Conservation (phyloP, 2,113 vertebrate species). For the Plectropomus leopardus region DNA sequence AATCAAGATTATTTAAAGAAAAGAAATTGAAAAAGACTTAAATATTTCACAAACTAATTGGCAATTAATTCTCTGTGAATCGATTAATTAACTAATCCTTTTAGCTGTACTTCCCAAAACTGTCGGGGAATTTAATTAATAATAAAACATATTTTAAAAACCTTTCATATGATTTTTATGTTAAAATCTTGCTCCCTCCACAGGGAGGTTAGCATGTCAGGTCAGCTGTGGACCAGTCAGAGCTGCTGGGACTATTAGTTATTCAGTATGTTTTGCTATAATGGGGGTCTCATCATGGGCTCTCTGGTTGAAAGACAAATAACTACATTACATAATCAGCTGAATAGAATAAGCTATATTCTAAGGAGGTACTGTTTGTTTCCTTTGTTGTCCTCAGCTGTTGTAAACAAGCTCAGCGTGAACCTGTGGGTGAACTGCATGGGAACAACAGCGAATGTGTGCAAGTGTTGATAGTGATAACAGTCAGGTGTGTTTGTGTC, state of each 20-base stretch:
- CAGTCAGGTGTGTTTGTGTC: conserved; percentile 48
- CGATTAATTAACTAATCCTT: no score
- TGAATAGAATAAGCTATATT: conserved; percentile 14
- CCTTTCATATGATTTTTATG: no score
- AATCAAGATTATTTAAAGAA: no score
- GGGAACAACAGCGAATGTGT: conserved; percentile 40
- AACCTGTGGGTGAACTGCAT: conserved; percentile 34
- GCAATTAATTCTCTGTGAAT: no score
- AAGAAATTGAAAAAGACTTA: no score
- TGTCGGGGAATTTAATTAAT: no score
- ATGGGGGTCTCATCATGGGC: background rate
- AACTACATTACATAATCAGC: background rate
- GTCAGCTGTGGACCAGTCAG: conserved; percentile 3
- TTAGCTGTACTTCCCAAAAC: no score
- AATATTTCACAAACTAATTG: no score
- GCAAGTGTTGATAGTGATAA: conserved; percentile 61
- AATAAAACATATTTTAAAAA: no score
- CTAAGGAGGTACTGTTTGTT: conserved; percentile 20
- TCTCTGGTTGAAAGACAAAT: conserved; percentile 8
- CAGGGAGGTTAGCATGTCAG: background rate
- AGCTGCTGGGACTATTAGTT: background rate
- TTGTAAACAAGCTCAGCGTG: conserved; percentile 39
- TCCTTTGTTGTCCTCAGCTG: conserved; percentile 13
- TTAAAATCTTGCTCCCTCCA: background rate
- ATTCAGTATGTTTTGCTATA: background rate